These are phyloP conservation scores for Oncorhynchus tshawytscha DNA, from an alignment of 2,113 vertebrate species.

Conservation along the genomic window DNA sequence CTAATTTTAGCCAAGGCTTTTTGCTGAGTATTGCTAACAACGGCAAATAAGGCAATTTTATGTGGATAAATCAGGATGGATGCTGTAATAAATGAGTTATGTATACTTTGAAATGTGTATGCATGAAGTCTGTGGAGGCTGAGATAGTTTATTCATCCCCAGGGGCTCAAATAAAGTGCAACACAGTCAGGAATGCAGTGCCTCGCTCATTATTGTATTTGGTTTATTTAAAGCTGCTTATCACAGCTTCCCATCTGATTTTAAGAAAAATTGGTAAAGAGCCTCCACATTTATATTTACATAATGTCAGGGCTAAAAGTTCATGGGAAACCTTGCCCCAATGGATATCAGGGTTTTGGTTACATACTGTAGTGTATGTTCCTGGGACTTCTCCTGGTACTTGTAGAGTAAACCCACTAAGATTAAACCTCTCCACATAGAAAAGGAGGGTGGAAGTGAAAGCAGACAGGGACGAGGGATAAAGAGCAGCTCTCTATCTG, in stretches of 20 bases:
- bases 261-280: too few species aligned
- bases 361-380: background rate
- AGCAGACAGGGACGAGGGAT: background rate
- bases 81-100: constrained; percentile 19
- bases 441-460: background rate
- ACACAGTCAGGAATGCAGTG: constrained; percentile 1
- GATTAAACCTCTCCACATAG: background rate
- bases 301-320: background rate
- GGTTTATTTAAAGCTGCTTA: too few species aligned
- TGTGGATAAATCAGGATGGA: background rate
- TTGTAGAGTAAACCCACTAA: background rate
- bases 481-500: constrained; percentile 5
- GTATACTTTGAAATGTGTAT: constrained; percentile 15
- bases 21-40: constrained; percentile 20
- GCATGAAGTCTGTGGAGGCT: constrained; percentile 1
- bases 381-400: background rate
- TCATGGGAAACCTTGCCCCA: background rate
- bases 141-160: too few species aligned
- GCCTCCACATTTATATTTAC: too few species aligned
- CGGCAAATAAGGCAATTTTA: constrained; percentile 17
- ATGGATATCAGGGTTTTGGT: background rate
- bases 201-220: background rate
- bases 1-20: constrained; percentile 3
- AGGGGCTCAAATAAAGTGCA: background rate
- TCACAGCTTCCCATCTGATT: too few species aligned